Base-by-base conservation (phyloP, 1,140 invertebrate genomes). In the Alviniconcha marisindica region DNA sequence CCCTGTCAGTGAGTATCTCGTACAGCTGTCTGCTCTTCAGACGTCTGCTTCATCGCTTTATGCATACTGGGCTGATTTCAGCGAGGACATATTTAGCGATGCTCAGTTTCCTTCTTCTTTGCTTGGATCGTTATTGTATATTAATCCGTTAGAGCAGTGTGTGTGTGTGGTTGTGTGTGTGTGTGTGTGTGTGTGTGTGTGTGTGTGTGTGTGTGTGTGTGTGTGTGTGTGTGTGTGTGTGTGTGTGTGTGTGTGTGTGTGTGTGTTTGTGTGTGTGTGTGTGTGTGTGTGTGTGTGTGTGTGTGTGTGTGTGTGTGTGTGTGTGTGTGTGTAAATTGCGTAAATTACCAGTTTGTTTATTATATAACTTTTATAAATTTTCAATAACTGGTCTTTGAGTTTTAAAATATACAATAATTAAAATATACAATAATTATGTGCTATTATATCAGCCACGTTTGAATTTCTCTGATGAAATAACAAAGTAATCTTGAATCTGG, bases 211-310 rank as follows among this genome's bases (percentile, higher is more conserved):
- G 18, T 33, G 14, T 1, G 60, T 66, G 60, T 66, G 60, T 66
- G 60, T 66, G 31, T 66, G 60, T 66, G 31, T 79, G 77, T 79
- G 77, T 60, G 77, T 79, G 77, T 60, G 77, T 79, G 77, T 38
- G 77, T 79, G 77, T 60, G 77, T 60, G 77, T 60, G 77, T 79
- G 77, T 60, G 77, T 79, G 77, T 60, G 77, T 79, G 77, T 60
- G 77, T 79, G 77, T 60, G 77, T 60, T 42, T 79, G 77, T 79
- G 77, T 79, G 77, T 79, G 77, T 79, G 77, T 79, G 77, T 79
- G 77, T 79, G 77, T 79, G 77, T 79, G 77, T 79, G 77, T 79
- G 74, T 77, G 74, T 77, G 74, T 77, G 74, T 77, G 74, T 77
- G 74, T 77, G 77, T 79, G 77, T 79, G 77, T 79, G 77, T 79